These are phyloP conservation scores for Zaprionus lineosus DNA, from an alignment of 2,888 invertebrate species.

Conservation along the genomic window DNA sequence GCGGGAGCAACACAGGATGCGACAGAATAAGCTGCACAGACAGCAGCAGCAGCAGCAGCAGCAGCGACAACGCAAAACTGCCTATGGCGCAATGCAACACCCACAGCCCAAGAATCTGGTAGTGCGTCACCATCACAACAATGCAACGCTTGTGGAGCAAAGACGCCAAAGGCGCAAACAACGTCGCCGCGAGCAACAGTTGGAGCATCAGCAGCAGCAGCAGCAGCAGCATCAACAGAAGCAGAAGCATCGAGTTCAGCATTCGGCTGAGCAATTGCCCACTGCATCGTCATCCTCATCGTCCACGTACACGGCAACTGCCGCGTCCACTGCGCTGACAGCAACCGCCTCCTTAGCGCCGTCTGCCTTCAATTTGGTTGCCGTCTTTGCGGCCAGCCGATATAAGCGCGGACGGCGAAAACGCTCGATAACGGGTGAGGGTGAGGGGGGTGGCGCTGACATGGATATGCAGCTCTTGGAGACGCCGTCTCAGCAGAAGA, in stretches of 20 bases:
- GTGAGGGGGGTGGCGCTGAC: conserved; percentile 20
- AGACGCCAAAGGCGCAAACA: conserved; percentile 46
- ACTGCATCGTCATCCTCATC: conserved; percentile 56
- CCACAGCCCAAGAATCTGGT: conserved; percentile 75
- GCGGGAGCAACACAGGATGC: conserved; percentile 12
- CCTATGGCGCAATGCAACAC: conserved; percentile 47
- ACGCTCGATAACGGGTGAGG: conserved; percentile 49
- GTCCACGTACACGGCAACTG: conserved; percentile 70
- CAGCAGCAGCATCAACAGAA: conserved; percentile 31
- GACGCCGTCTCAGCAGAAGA: conserved; percentile 26
- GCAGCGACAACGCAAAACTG: conserved; percentile 37
- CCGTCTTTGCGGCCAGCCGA: conserved; percentile 79
- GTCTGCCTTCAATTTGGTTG: conserved; percentile 79
- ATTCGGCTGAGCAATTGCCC: conserved; percentile 43
- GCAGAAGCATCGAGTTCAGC: conserved; percentile 41
- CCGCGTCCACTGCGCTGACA: conserved; percentile 76
- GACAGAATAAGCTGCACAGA: conserved; percentile 34
- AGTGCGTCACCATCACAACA: conserved; percentile 79
- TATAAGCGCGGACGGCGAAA: conserved; percentile 80
- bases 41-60: conserved; percentile 42
- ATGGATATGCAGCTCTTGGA: conserved; percentile 77
- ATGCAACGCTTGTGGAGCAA: conserved; percentile 61
- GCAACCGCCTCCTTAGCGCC: conserved; percentile 77
- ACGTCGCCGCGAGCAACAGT: conserved; percentile 45
- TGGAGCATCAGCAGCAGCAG: conserved; percentile 22